These are phyloP conservation scores for Trachelipus rathkii DNA, from an alignment of 1,140 invertebrate genomes.

Conservation along the genomic window DNA sequence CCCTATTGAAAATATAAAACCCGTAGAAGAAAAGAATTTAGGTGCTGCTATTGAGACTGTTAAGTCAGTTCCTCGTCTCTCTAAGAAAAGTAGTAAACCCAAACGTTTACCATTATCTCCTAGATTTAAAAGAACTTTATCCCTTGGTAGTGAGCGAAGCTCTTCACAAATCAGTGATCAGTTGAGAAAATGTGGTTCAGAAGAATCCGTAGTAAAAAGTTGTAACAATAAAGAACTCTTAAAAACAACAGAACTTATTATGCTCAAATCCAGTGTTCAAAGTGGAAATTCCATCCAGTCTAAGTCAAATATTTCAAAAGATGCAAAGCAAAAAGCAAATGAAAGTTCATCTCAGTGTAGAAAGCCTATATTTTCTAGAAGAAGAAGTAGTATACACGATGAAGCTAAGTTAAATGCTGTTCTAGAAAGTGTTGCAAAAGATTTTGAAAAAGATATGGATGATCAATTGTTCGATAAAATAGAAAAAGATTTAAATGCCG, in stretches of 20 bases:
- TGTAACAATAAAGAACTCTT: neutral
- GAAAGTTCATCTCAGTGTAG: neutral
- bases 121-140: conserved; percentile 2
- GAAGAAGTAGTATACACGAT: conserved; percentile 39
- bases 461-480: conserved; percentile 39
- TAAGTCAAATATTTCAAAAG: neutral
- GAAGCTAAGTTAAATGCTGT: conserved; percentile 43
- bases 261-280: neutral
- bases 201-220: neutral
- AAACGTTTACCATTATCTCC: neutral
- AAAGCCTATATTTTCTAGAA: conserved; percentile 28
- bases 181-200: neutral
- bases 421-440: conserved; percentile 42
- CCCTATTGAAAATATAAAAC: neutral
- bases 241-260: neutral
- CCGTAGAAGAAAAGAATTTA: neutral
- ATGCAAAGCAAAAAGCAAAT: neutral
- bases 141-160: neutral
- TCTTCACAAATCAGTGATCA: neutral
- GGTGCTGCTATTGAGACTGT: neutral
- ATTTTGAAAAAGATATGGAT: conserved; percentile 43
- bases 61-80: neutral
- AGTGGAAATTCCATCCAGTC: neutral
- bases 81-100: neutral
- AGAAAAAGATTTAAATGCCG: conserved; percentile 41